Conservation (phyloP, 2,888 invertebrate genomes). For the Ligdia adustata region DNA sequence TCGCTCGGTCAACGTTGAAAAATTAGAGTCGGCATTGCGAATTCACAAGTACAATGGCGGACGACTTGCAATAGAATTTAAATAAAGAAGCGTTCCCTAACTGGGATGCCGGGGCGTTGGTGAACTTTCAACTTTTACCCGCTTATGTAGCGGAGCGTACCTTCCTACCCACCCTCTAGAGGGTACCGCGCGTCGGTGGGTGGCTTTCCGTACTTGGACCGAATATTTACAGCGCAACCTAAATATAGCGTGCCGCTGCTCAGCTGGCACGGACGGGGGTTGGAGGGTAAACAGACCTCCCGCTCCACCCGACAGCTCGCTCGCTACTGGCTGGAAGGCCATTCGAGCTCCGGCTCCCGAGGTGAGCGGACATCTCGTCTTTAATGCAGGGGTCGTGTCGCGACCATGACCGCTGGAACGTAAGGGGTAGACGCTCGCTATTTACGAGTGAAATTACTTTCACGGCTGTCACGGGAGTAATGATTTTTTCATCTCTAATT, state of each 20-base stretch:
- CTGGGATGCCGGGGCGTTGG: conserved; percentile 74
- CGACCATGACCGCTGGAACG: conserved; percentile 73
- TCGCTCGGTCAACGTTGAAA: conserved; percentile 60
- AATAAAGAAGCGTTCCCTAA: conserved; percentile 79
- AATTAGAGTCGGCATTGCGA: conserved; percentile 68
- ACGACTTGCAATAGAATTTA: conserved; percentile 84
- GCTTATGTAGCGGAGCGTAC: conserved; percentile 60
- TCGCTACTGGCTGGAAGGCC: conserved; percentile 58
- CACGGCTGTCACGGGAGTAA: conserved; percentile 67
- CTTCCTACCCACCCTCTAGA: conserved; percentile 42
- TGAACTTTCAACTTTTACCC: conserved; percentile 83
- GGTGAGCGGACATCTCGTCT: conserved; percentile 68
- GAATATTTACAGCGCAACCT: conserved; percentile 84
- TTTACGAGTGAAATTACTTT: conserved; percentile 62
- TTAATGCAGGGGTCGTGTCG: conserved; percentile 53
- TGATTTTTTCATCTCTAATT: too few relatives aligned
- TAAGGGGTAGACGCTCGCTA: conserved; percentile 64
- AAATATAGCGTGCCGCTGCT: conserved; percentile 82
- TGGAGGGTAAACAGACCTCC: conserved; percentile 75
- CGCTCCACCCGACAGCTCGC: conserved; percentile 45
- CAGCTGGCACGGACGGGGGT: conserved; percentile 75
- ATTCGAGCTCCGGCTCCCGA: conserved; percentile 67
- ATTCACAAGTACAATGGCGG: conserved; percentile 77
- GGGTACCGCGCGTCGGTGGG: conserved; percentile 42
- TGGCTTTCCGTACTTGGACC: conserved; percentile 76